Conservation (phyloP, 1,140 invertebrate species). For the Papilio aristodemus region DNA sequence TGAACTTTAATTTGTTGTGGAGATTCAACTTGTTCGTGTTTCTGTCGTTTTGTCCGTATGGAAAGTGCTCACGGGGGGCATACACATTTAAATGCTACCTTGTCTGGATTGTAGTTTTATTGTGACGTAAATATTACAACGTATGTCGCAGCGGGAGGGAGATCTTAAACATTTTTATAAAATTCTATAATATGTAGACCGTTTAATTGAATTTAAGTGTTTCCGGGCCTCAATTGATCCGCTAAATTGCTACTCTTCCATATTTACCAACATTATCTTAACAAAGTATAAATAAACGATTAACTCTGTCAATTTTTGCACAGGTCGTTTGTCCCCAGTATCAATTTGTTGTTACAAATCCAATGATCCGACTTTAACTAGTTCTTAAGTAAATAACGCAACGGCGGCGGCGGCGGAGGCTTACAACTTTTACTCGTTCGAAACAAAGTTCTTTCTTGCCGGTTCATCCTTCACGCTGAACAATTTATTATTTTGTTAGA, state of each 20-base stretch:
- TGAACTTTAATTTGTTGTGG: conserved; percentile 43
- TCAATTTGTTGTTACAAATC: conserved; percentile 29
- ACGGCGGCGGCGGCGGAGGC: conserved; percentile 15
- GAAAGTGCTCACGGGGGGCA: neutral
- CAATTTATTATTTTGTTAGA: conserved; percentile 7
- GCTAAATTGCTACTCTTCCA: neutral
- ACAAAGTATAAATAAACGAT: too few species aligned
- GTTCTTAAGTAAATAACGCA: conserved; percentile 28
- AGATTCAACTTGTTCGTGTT: conserved; percentile 32
- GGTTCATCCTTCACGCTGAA: conserved; percentile 19
- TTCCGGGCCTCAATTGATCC: too few species aligned
- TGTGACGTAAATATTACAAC: neutral
- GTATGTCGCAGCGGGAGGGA: too few species aligned
- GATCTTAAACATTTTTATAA: too few species aligned
- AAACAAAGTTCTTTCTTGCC: conserved; percentile 8
- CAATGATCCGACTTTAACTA: conserved; percentile 34
- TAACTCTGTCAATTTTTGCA: neutral
- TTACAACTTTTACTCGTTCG: conserved; percentile 1
- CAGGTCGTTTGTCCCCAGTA: conserved; percentile 1
- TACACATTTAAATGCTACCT: neutral
- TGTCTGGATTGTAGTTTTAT: conserved; percentile 1
- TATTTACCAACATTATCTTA: too few species aligned
- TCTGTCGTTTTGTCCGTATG: conserved; percentile 35
- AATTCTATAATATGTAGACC: too few species aligned
- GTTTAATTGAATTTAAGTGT: too few species aligned